Percentiles rank a stretch among this genome's conserved stretches.
Conservation (phyloP, 2,888 invertebrate species). For the Eupithecia subfuscata region DNA sequence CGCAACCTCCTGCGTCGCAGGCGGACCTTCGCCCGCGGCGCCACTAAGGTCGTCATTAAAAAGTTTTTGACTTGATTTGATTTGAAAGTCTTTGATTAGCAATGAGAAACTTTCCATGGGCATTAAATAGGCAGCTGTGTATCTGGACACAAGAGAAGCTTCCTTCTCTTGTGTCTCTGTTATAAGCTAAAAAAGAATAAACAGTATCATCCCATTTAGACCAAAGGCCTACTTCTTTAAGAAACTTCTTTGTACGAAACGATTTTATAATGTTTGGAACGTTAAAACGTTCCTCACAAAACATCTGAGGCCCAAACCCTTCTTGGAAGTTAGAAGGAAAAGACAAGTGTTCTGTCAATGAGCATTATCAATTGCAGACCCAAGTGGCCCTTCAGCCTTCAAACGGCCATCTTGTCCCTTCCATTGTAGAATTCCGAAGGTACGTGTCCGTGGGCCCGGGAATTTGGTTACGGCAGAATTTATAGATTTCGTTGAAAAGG, state of each 20-base stretch:
- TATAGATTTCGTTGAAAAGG: slow-evolving; percentile 1
- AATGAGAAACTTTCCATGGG: too few species aligned
- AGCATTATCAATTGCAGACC: slow-evolving; percentile 42
- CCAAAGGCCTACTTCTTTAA: neutral
- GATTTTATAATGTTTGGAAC: neutral
- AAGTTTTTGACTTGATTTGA: too few species aligned
- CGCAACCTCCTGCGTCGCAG: too few species aligned
- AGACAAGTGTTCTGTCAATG: slow-evolving; percentile 37
- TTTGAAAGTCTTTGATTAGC: too few species aligned
- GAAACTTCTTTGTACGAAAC: neutral
- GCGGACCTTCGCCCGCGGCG: too few species aligned
- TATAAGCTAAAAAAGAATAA: too few species aligned
- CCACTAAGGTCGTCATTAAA: too few species aligned
- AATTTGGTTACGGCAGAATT: slow-evolving; percentile 7
- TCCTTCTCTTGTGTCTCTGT: too few species aligned
- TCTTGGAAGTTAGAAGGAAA: slow-evolving; percentile 26
- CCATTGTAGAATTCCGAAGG: slow-evolving; percentile 16
- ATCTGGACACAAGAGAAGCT: too few species aligned
- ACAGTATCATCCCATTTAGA: neutral
- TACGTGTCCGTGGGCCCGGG: neutral
- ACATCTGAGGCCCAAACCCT: slow-evolving; percentile 22
- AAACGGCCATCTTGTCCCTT: slow-evolving; percentile 29
- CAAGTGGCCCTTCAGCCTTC: slow-evolving; percentile 38
- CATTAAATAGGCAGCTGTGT: too few species aligned
- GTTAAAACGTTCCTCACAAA: slow-evolving; percentile 1